These are phyloP conservation scores for Tautogolabrus adspersus DNA, from an alignment of 2,113 vertebrate genomes.

Conservation along the genomic window DNA sequence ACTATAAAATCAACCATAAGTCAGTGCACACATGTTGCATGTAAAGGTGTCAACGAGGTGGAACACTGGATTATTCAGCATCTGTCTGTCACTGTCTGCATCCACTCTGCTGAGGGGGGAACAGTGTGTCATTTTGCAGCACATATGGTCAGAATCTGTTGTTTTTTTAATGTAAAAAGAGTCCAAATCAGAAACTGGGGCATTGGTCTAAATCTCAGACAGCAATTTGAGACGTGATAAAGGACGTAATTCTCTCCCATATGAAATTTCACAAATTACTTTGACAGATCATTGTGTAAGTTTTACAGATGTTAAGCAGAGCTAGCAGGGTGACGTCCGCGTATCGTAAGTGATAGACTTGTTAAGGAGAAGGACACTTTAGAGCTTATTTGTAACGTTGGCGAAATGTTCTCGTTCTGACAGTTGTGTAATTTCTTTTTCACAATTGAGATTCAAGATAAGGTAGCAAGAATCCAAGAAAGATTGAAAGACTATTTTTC, in stretches of 20 bases:
- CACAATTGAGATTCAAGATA: too few species aligned
- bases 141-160: neutral
- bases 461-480: too few species aligned
- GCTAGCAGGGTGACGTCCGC: neutral
- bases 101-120: neutral
- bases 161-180: neutral
- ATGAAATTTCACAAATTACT: neutral
- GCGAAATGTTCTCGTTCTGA: too few species aligned
- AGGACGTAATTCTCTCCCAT: too few species aligned
- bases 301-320: neutral
- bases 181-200: too few species aligned
- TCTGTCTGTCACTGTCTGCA: slow-evolving; percentile 24
- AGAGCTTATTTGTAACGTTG: too few species aligned
- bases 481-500: too few species aligned
- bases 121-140: neutral
- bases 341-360: too few species aligned
- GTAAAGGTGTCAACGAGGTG: slow-evolving; percentile 36
- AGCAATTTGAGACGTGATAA: too few species aligned
- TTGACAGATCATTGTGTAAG: neutral
- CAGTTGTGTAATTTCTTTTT: too few species aligned
- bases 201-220: too few species aligned
- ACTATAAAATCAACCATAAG: neutral
- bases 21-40: slow-evolving; percentile 9
- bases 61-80: slow-evolving; percentile 37
- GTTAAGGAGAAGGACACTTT: too few species aligned